These are phyloP conservation scores for Mimachlamys varia DNA, from an alignment of 2,888 invertebrate species.

Conservation along the genomic window DNA sequence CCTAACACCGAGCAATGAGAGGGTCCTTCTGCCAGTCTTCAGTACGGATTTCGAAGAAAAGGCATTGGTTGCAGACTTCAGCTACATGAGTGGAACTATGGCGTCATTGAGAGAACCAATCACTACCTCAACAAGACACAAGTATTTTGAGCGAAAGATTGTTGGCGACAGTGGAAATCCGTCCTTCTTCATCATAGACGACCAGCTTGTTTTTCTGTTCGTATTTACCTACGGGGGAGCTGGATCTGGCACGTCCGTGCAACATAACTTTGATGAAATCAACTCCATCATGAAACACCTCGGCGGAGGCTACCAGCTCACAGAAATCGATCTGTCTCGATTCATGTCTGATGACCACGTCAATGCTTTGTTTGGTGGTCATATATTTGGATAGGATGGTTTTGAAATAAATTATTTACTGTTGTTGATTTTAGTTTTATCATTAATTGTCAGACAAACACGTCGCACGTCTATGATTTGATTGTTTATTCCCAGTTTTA, in stretches of 20 bases:
- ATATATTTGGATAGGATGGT: background rate
- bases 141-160: constrained; percentile 65
- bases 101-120: constrained; percentile 52
- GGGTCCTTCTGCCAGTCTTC: constrained; percentile 57
- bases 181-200: constrained; percentile 64
- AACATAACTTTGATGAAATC: constrained; percentile 63
- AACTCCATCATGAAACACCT: constrained; percentile 61
- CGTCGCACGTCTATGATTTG: too few relatives aligned
- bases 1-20: constrained; percentile 45
- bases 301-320: constrained; percentile 63
- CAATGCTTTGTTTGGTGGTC: constrained; percentile 43
- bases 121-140: constrained; percentile 50
- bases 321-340: constrained; percentile 59
- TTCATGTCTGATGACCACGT: constrained; percentile 46
- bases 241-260: constrained; percentile 64
- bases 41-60: constrained; percentile 70
- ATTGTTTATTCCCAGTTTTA: too few relatives aligned
- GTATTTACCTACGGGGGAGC: constrained; percentile 68
- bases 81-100: constrained; percentile 53
- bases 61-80: constrained; percentile 65
- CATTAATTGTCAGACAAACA: too few relatives aligned
- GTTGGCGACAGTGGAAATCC: constrained; percentile 70
- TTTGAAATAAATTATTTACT: too few relatives aligned
- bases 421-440: too few relatives aligned
- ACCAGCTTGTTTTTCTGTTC: constrained; percentile 67